A percentile compares a stretch with the other conserved stretches of the same genome.
Conservation (phyloP, 2,113 vertebrate species). For the Phodopus roborovskii region DNA sequence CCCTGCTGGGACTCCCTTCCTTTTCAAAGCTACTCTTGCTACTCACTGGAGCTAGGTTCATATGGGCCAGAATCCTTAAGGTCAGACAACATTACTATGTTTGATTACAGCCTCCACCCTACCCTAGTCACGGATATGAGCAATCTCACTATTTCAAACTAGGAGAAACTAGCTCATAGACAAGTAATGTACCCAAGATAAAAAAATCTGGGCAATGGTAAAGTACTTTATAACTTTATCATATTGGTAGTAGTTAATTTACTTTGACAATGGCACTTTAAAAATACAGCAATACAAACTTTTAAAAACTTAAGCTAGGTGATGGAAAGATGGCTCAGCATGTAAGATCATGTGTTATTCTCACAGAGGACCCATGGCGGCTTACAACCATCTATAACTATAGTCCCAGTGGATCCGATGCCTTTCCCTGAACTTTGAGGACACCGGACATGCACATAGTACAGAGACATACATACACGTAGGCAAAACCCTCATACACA, state of each 20-base stretch:
- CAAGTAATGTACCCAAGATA: constrained; percentile 38
- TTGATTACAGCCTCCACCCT: constrained; percentile 16
- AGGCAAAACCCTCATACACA: neutral
- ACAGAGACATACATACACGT: neutral
- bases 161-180: constrained; percentile 47
- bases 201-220: neutral
- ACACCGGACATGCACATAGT: neutral
- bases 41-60: neutral
- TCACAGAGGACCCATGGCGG: neutral
- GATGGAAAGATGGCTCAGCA: neutral
- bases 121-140: neutral
- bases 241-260: neutral
- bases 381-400: neutral
- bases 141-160: constrained; percentile 37
- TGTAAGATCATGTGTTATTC: neutral
- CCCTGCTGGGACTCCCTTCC: constrained; percentile 24
- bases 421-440: neutral
- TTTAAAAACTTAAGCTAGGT: neutral
- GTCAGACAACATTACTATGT: neutral
- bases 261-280: neutral
- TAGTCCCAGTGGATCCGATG: neutral
- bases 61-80: constrained; percentile 13
- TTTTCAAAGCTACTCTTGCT: neutral
- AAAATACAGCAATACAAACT: neutral
- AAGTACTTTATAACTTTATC: neutral